phyloP scores from a whole-genome alignment of 92 coral and sea anemone species.

The Heteractis magnifica region DNA sequence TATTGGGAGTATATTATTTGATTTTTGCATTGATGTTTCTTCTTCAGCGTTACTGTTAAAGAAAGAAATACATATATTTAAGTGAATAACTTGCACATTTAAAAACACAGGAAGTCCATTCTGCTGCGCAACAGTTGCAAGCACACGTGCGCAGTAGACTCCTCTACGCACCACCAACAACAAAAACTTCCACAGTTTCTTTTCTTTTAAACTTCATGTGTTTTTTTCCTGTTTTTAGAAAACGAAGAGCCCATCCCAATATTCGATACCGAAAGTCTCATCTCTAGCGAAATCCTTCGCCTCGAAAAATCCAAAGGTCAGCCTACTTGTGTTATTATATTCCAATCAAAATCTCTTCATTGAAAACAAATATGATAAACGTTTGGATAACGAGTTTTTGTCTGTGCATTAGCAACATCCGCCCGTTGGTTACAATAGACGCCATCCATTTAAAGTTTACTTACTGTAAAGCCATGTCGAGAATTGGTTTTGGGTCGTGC shows the following conservation, averaged over 20 bases:
- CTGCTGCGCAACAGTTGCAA: too few species aligned
- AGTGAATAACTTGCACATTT: too few species aligned
- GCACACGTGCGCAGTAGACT: too few species aligned
- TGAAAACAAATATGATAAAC: neutral
- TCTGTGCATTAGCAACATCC: neutral
- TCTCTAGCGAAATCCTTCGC: neutral
- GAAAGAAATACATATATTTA: too few species aligned
- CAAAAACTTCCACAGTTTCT: neutral
- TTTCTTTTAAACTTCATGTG: neutral
- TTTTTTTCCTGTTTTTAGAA: neutral
- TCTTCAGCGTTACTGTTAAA: too few species aligned
- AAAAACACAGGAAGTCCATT: too few species aligned
- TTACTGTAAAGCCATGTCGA: neutral
- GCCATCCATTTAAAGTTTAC: neutral
- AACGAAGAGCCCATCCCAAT: neutral
- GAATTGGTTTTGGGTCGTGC: neutral
- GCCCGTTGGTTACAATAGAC: neutral
- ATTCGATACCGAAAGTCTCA: neutral
- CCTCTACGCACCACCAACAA: too few species aligned
- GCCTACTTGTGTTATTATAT: neutral
- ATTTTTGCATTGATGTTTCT: too few species aligned
- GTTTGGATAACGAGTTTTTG: neutral
- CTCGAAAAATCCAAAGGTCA: constrained; percentile 1
- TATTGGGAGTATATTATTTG: too few species aligned
- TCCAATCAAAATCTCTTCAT: neutral